Base-by-base conservation (phyloP, 2,113 vertebrate genomes). In the Macquaria ambigua region DNA sequence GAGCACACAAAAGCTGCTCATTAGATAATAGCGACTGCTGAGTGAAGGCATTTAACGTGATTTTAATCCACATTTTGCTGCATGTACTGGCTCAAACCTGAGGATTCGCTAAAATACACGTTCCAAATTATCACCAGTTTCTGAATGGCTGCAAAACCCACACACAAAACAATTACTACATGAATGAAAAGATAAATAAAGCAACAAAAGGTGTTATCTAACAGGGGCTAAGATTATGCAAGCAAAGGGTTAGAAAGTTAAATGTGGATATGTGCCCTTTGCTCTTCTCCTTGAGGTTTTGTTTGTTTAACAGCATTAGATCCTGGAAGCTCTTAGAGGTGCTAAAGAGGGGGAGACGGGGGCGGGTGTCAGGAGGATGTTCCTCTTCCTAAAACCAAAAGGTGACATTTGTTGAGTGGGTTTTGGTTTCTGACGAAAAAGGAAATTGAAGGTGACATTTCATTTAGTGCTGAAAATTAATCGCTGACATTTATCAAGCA, bases 261-360 rank as follows among this genome's bases (percentile, higher is more conserved):
- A 90, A 91, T 79, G 83, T 90, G 83, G 63, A 81, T 81, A 34
- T 7, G 74, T 87, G 90, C 79, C 93, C 93, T 95, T 93, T 94
- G 95, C 92, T 92, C 91, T 88, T 78, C 70, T 87, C 61, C 71
- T 91, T 87, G 76, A 87, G 73, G 67, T 62, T 86, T 81, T 94
- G 91, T 94, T 95, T 95, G 90, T 90, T 93, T 95, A 93, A 91
- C 89, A 82, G 92, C 77, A 78, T 90, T 76, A 85, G 87, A 87
- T 83, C 87, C 87, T 82, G 70, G 81, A 79, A 85, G 82, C 87
- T 90, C 84, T 90, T 79, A 31, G 61, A 86, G 84, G 84, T 74
- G 89, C 79, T 92, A 88, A 92, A 92, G 77, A 84, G 87, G n/a
- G 28, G 28, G 28, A 2, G 1, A 31, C 2, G 80, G 73, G 37